Evolutionary conservation across 1,140 invertebrate genomes (phyloP).

Genomic region (Euura lappo): DNA sequence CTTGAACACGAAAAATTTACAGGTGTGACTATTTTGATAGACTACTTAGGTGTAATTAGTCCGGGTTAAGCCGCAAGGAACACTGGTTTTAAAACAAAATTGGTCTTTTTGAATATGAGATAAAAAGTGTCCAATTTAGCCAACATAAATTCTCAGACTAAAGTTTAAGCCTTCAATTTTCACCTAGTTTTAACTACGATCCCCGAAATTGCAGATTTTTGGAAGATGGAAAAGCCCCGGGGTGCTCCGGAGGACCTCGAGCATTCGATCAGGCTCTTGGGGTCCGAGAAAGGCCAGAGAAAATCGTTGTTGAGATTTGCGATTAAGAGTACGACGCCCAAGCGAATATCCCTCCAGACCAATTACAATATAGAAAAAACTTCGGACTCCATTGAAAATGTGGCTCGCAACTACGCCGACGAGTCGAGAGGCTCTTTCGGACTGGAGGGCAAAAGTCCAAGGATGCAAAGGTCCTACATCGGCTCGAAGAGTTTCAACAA

Average conservation of each 20-base stretch:
- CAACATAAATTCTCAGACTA: too few relatives aligned
- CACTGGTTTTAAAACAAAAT: too few relatives aligned
- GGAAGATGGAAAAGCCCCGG: conserved; percentile 26
- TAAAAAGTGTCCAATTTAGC: too few relatives aligned
- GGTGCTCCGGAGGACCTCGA: conserved; percentile 29
- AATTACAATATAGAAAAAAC: conserved; percentile 13
- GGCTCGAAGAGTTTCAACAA: neutral
- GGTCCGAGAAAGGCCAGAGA: conserved; percentile 31
- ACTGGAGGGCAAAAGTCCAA: conserved; percentile 10
- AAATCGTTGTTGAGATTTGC: conserved; percentile 41
- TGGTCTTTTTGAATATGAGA: too few relatives aligned
- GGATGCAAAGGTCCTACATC: neutral
- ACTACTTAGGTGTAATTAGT: too few relatives aligned
- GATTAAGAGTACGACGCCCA: conserved; percentile 29
- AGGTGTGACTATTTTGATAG: too few relatives aligned
- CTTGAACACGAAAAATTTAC: too few relatives aligned
- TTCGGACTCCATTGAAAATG: conserved; percentile 14
- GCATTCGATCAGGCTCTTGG: conserved; percentile 29
- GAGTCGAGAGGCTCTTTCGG: conserved; percentile 1
- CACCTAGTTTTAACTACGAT: too few relatives aligned
- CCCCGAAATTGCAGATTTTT: neutral
- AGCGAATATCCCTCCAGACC: conserved; percentile 31
- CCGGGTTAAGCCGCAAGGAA: too few relatives aligned
- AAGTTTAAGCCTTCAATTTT: too few relatives aligned
- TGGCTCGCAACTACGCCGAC: conserved; percentile 11